Base-by-base conservation (phyloP, 2,113 vertebrate genomes). In the Mastomys natalensis region DNA sequence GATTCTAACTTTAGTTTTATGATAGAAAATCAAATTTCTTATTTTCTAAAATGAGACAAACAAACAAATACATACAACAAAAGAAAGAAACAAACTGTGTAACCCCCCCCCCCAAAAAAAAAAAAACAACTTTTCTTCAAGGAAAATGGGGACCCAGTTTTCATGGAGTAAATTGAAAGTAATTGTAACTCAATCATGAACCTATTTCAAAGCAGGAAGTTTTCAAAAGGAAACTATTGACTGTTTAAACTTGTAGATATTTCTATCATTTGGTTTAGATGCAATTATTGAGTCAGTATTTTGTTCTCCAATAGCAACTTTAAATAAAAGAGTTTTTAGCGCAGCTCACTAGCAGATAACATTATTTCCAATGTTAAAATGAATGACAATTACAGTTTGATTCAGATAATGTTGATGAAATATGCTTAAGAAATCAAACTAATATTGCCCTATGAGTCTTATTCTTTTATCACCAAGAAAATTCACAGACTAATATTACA, bases 221-320 rank as follows among this genome's bases (percentile, higher is more conserved):
- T 91, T 81, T 86, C 17, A 80, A 43, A n/a, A 90, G 40, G 72
- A 95, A 96, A 40, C 60, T 60, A 62, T 73, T 51, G 9, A 45
- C 58, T 51, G 11, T 78, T 29, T n/a, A 48, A 22, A 68, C 24
- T 62, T 84, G 13, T 48, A 84, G 0, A 40, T 74, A 40, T 55
- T 19, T 40, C 0, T 45, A 51, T 77, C 70, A 9, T 62, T 92
- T 68, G 34, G 76, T n/a, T 40, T 17, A 13, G 13, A 45, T 91
- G 40, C 4, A 37, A 90, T 40, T 78, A 5, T 73, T 95, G n/a
- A 8, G 7, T 66, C 77, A 73, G 24, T 70, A 26, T 86, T 86
- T 43, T 86, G 13, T 34, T 62, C 2, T 73, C 4, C 17, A 77
- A 76, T n/a, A 34, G 11, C 5, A 81, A 16, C 3, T 68, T n/a